These are phyloP conservation scores for Erythrocebus patas DNA, from an alignment of 2,113 vertebrate genomes.

Conservation along the genomic window DNA sequence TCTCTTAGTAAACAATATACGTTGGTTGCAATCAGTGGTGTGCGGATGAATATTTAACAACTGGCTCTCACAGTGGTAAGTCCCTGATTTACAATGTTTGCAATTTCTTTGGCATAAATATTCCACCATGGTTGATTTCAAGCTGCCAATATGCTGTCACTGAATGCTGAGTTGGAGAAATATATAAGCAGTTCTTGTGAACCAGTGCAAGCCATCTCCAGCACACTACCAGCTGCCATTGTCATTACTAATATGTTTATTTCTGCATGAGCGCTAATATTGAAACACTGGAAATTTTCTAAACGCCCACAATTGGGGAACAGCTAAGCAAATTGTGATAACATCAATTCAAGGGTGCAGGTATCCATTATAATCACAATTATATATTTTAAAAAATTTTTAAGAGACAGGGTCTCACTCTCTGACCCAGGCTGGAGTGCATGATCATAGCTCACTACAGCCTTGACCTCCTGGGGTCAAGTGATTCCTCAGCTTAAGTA, in stretches of 20 bases:
- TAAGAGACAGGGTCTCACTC: too few relatives aligned
- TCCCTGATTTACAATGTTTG: background rate
- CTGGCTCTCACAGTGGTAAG: background rate
- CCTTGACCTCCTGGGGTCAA: too few relatives aligned
- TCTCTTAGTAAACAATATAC: background rate
- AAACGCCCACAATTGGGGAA: background rate
- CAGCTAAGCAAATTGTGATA: background rate
- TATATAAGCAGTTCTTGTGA: background rate
- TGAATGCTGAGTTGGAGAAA: background rate
- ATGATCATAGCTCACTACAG: too few relatives aligned
- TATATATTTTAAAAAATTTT: background rate
- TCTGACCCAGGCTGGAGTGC: too few relatives aligned
- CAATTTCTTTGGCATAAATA: too few relatives aligned
- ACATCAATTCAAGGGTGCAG: background rate
- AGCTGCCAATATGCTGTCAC: background rate
- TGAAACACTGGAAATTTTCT: background rate
- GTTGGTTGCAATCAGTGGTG: too few relatives aligned
- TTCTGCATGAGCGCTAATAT: background rate
- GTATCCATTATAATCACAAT: background rate
- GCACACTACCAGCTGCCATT: background rate
- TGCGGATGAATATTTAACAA: too few relatives aligned
- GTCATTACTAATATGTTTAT: background rate
- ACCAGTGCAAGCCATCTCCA: background rate
- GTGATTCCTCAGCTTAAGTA: too few relatives aligned
- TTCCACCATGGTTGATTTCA: background rate